Conservation (phyloP, 2,888 invertebrate species). For the Drosophila trichaetosa region DNA sequence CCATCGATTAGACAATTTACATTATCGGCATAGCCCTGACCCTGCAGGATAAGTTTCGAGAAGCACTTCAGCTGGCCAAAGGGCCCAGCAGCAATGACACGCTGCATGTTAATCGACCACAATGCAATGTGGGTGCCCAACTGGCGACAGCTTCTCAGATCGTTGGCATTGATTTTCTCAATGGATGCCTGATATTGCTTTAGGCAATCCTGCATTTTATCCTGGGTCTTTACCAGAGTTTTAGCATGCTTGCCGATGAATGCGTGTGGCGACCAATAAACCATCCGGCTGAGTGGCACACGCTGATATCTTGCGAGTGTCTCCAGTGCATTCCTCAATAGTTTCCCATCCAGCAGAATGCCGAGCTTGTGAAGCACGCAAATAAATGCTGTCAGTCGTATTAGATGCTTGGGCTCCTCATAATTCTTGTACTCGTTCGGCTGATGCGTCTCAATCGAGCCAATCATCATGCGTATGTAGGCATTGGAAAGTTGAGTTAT, state of each 20-base stretch:
- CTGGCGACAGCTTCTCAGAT: conserved; percentile 86
- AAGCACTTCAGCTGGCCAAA: conserved; percentile 86
- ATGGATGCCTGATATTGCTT: conserved; percentile 87
- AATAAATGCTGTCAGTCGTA: conserved; percentile 89
- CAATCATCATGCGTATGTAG: conserved; percentile 51
- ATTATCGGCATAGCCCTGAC: conserved; percentile 89
- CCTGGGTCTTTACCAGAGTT: conserved; percentile 86
- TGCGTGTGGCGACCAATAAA: conserved; percentile 93
- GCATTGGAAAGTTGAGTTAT: conserved; percentile 63
- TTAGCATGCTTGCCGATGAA: conserved; percentile 90
- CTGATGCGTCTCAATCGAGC: conserved; percentile 43
- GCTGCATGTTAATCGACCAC: conserved; percentile 88
- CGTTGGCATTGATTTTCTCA: conserved; percentile 69
- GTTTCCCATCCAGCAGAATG: conserved; percentile 91
- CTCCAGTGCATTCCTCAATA: conserved; percentile 91
- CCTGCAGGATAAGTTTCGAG: conserved; percentile 84
- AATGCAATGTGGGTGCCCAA: conserved; percentile 85
- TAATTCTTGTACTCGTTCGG: conserved; percentile 48
- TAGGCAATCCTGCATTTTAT: conserved; percentile 84
- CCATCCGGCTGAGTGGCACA: conserved; percentile 91
- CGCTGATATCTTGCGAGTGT: conserved; percentile 92
- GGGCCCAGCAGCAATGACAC: conserved; percentile 85
- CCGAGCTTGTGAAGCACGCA: conserved; percentile 90
- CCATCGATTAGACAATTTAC: conserved; percentile 87
- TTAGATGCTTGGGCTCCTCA: conserved; percentile 86